Conservation (phyloP, 2,113 vertebrate species). For the Malurus cyaneus region DNA sequence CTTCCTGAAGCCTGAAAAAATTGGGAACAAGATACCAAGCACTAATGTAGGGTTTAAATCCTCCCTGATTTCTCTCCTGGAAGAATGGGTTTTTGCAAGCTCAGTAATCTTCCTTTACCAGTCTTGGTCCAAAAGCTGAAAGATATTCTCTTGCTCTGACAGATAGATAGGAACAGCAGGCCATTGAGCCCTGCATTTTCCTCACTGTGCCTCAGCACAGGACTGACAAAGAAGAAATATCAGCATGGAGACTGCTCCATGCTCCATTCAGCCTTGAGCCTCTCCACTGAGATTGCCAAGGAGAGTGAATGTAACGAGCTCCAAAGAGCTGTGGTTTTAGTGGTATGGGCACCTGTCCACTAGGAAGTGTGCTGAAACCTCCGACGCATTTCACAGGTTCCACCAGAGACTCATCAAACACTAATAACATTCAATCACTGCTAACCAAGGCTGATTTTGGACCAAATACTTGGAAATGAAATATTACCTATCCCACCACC, state of each 20-base stretch:
- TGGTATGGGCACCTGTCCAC: constrained; percentile 60
- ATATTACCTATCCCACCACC: constrained; percentile 18
- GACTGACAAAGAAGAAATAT: neutral
- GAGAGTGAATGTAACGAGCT: neutral
- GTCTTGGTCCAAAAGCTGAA: neutral
- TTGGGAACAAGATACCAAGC: neutral
- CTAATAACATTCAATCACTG: constrained; percentile 50
- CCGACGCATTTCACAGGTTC: neutral
- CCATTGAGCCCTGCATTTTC: neutral
- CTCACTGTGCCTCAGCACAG: neutral
- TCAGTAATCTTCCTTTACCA: neutral
- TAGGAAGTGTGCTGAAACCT: constrained; percentile 52
- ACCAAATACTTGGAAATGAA: constrained; percentile 30
- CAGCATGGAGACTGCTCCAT: neutral
- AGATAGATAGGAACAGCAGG: neutral
- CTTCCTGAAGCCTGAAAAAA: neutral
- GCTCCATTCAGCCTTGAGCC: neutral
- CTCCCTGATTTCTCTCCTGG: neutral
- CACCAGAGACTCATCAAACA: constrained; percentile 45
- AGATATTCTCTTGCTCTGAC: neutral
- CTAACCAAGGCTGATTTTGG: constrained; percentile 52
- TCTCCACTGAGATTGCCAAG: neutral
- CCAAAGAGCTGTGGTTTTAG: constrained; percentile 50
- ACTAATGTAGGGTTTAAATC: neutral
- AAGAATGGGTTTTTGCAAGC: neutral